Base-by-base conservation (phyloP, 1,140 invertebrate species). In the Batillaria attramentaria region DNA sequence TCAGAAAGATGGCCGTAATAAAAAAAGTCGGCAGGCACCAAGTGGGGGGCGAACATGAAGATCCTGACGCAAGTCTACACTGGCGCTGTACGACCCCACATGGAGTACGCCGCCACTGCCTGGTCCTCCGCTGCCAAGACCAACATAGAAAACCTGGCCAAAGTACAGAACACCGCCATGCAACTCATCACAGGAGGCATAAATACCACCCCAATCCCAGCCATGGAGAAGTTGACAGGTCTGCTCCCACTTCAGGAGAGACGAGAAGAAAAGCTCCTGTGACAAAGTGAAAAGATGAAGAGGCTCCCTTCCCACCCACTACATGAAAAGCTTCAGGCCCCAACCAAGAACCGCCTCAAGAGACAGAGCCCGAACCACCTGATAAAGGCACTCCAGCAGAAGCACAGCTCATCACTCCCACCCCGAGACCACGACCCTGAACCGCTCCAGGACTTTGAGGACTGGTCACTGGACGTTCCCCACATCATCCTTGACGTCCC, bases 181-280 rank as follows among this genome's bases (percentile, higher is more conserved):
- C 24, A 65, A 13, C 2, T 70, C 0, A 78, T 70, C 33, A 69
- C 76, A 31, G 66, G 76, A 69, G 76, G 39, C 41, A 78, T 78
- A 46, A 69, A 70, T 31, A 70, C 76, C 60, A 77, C 74, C 33
- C 74, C 74, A 20, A 78, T 62, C 13, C 33, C 42, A 18, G 42
- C 66, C 6, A 46, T 62, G 57, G 76, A 78, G 65, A 78, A 24
- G 10, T 37, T 16, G 10, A 0, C 33, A 33, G 3, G 65, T 10
- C 65, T 66, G 8, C 33, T 16, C 33, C 39, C 65, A 10, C 31
- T 66, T 31, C 8, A 66, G 8, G 65, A 33, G 24, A 18, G 65
- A 37, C 8, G 65, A 10, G 33, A 66, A 13, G 65, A 37, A 66
- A 66, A 66, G 31, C 28, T 33, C 1, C 33, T 66, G 20, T 8